Conservation (phyloP, 1,140 invertebrate genomes). For the Drosophila leontia region DNA sequence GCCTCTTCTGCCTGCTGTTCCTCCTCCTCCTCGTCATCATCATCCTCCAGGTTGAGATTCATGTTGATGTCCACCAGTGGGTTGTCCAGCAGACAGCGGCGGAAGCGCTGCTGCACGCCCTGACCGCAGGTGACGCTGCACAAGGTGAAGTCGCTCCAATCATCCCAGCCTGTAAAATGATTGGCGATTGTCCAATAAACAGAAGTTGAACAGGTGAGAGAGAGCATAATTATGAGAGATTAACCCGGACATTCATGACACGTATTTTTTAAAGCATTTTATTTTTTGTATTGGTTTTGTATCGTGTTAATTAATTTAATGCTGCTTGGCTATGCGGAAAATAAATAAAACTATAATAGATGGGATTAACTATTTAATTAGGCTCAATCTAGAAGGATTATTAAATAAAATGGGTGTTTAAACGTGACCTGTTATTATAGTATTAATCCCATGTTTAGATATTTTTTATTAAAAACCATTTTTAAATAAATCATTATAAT, state of each 20-base stretch:
- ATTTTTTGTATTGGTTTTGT: not conserved
- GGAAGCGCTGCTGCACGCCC: constrained; percentile 87
- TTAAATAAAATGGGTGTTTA: not conserved
- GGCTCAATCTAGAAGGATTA: too few species aligned
- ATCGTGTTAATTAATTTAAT: not conserved
- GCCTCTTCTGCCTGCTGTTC: constrained; percentile 15
- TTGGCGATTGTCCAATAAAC: constrained; percentile 17
- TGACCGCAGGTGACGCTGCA: constrained; percentile 88
- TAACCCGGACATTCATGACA: not conserved
- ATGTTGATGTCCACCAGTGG: constrained; percentile 80
- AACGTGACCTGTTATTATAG: not conserved
- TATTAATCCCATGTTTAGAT: too few species aligned
- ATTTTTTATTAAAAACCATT: too few species aligned
- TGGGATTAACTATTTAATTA: not conserved
- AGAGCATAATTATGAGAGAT: not conserved
- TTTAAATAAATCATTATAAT: too few species aligned
- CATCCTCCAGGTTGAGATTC: constrained; percentile 70
- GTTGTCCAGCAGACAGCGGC: constrained; percentile 86
- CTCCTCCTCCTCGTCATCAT: constrained; percentile 57
- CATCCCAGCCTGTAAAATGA: constrained; percentile 85
- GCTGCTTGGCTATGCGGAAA: not conserved
- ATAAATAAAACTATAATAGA: not conserved
- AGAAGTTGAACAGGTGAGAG: not conserved
- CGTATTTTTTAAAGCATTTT: not conserved
- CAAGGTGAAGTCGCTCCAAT: constrained; percentile 87